Conservation (phyloP, 2,113 vertebrate species). For the Hucho hucho region DNA sequence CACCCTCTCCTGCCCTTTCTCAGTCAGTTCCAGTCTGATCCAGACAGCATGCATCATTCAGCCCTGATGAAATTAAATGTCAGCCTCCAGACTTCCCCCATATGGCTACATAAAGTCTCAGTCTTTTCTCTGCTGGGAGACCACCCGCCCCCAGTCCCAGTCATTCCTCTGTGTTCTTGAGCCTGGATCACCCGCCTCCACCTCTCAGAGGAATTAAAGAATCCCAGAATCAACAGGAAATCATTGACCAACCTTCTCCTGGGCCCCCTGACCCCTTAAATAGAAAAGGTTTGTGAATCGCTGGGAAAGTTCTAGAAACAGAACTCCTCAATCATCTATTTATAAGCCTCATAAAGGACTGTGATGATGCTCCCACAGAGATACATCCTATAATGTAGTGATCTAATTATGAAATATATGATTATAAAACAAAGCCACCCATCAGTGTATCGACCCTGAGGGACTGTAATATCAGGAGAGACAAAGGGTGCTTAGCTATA, state of each 20-base stretch:
- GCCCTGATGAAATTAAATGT: neutral
- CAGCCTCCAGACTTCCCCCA: neutral
- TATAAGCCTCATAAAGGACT: constrained; percentile 1
- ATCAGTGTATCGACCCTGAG: too few relatives aligned
- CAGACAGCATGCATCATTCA: neutral
- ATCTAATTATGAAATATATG: constrained; percentile 24
- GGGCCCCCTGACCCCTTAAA: constrained; percentile 36
- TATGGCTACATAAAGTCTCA: neutral
- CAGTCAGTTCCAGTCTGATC: neutral
- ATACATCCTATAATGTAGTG: too few relatives aligned
- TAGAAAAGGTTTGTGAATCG: constrained; percentile 47
- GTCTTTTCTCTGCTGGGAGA: neutral
- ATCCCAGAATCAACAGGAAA: constrained; percentile 57
- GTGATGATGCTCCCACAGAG: neutral
- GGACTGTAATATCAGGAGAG: too few relatives aligned
- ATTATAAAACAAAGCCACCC: constrained; percentile 6
- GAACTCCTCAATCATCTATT: constrained; percentile 5
- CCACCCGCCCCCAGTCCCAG: neutral
- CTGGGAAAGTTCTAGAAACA: constrained; percentile 10
- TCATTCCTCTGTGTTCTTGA: constrained; percentile 19
- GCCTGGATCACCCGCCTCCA: constrained; percentile 29
- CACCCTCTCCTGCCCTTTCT: neutral
- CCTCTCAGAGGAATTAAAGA: constrained; percentile 62
- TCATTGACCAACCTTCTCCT: constrained; percentile 20
- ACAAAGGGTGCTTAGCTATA: too few relatives aligned